Percentiles rank a stretch among this genome's conserved stretches.
Evolutionary conservation across 2,113 vertebrate genomes (phyloP).

Genomic region (Lontra canadensis): DNA sequence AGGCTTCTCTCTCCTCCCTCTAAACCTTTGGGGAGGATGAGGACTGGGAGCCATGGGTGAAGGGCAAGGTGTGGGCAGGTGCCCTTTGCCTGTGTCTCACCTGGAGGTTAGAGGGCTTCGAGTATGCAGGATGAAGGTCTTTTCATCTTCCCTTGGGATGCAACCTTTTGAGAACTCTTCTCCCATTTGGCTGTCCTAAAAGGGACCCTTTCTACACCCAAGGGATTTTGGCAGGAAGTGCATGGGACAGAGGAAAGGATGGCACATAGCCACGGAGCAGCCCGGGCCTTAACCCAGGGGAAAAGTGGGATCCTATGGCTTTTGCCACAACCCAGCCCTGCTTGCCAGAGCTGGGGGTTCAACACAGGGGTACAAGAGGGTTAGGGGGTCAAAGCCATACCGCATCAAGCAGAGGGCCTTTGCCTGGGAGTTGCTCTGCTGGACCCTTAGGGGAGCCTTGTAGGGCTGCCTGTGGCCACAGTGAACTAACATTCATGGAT

Average conservation of each 20-base stretch:
- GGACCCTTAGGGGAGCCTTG: neutral
- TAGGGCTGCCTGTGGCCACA: neutral
- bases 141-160: neutral
- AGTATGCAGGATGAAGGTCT: neutral
- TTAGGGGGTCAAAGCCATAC: neutral
- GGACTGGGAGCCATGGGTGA: neutral
- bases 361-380: neutral
- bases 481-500: neutral
- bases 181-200: neutral
- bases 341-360: neutral
- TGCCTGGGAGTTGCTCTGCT: neutral
- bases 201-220: neutral
- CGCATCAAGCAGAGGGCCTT: neutral
- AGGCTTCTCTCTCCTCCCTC: slow-evolving; percentile 38
- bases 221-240: neutral
- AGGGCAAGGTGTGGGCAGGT: slow-evolving; percentile 27
- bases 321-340: neutral
- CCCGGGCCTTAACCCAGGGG: neutral
- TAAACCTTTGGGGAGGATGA: neutral
- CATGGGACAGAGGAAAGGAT: neutral
- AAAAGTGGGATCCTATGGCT: neutral
- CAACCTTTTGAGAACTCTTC: slow-evolving; percentile 45
- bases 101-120: slow-evolving; percentile 6
- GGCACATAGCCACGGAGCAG: neutral
- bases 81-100: neutral